Evolutionary conservation across 2,888 invertebrate genomes (phyloP).

Genomic region (Melinaea menophilus): DNA sequence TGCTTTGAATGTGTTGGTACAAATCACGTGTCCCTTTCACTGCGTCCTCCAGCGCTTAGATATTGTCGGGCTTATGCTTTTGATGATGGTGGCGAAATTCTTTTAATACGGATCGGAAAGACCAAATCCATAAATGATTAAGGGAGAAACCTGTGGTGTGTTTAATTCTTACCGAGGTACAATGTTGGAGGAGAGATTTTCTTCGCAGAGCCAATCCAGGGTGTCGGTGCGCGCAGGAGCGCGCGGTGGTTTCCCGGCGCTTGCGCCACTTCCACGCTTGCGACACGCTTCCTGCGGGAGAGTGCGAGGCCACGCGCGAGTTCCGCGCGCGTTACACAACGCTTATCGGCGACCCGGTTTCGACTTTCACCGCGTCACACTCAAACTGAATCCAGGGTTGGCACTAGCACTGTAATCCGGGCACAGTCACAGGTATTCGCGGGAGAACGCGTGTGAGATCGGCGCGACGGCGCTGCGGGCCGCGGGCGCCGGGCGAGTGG

Average conservation of each 20-base stretch:
- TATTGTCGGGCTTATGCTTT: slow-evolving; percentile 31
- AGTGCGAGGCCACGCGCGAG: slow-evolving; percentile 72
- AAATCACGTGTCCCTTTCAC: slow-evolving; percentile 60
- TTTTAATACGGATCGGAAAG: slow-evolving; percentile 10
- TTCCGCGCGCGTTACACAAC: slow-evolving; percentile 71
- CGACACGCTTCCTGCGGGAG: slow-evolving; percentile 75
- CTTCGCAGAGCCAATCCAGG: slow-evolving; percentile 59
- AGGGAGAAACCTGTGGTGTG: background rate
- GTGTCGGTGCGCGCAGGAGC: slow-evolving; percentile 56
- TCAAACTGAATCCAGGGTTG: slow-evolving; percentile 66
- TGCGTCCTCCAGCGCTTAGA: slow-evolving; percentile 46
- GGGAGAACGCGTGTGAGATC: slow-evolving; percentile 43
- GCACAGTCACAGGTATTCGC: slow-evolving; percentile 51
- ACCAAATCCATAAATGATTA: background rate
- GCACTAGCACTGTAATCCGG: slow-evolving; percentile 77
- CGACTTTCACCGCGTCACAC: slow-evolving; percentile 65
- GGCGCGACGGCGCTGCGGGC: slow-evolving; percentile 76
- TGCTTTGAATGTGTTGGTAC: slow-evolving; percentile 52
- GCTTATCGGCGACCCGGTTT: slow-evolving; percentile 68
- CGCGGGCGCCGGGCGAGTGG: slow-evolving; percentile 77
- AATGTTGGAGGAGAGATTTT: slow-evolving; percentile 48
- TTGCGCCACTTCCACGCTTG: slow-evolving; percentile 75
- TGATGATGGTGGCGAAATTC: slow-evolving; percentile 29
- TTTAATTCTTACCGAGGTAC: slow-evolving; percentile 38
- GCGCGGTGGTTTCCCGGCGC: slow-evolving; percentile 67